A percentile compares a stretch with the other conserved stretches of the same genome.
Conservation (phyloP, 2,113 vertebrate species). For the Thymallus thymallus region DNA sequence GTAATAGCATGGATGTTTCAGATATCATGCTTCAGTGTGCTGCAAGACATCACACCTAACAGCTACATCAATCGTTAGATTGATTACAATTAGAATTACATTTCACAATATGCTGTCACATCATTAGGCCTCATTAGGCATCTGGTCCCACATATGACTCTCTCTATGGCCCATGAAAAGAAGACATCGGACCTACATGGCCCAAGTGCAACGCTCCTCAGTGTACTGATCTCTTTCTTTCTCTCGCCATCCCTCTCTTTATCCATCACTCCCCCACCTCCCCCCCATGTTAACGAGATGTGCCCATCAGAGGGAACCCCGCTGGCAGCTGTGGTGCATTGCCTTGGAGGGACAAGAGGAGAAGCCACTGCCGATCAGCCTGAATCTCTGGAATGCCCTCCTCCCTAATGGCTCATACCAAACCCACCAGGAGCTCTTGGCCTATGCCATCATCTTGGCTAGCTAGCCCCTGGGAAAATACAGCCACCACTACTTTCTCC, state of each 20-base stretch:
- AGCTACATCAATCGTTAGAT: neutral
- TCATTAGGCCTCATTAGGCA: neutral
- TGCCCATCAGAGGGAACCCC: slow-evolving; percentile 71
- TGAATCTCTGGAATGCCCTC: slow-evolving; percentile 73
- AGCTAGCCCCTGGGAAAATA: slow-evolving; percentile 47
- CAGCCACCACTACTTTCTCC: slow-evolving; percentile 52
- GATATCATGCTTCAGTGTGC: too few relatives aligned
- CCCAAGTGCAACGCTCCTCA: neutral
- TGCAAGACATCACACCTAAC: neutral
- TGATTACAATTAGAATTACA: too few relatives aligned
- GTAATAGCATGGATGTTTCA: too few relatives aligned
- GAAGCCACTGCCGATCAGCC: slow-evolving; percentile 68
- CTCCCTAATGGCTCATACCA: slow-evolving; percentile 68
- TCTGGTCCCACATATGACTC: neutral
- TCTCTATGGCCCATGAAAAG: neutral
- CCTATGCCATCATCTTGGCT: slow-evolving; percentile 57
- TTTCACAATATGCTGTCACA: neutral
- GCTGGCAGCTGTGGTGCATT: slow-evolving; percentile 60
- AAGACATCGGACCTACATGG: neutral
- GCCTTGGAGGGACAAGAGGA: slow-evolving; percentile 64
- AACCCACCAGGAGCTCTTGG: slow-evolving; percentile 68
- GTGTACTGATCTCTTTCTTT: slow-evolving; percentile 1
- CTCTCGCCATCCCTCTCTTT: neutral
- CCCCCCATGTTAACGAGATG: slow-evolving; percentile 60
- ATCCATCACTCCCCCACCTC: slow-evolving; percentile 4